Evolutionary conservation across 2,113 vertebrate species (phyloP).

Genomic region (Carettochelys insculpta): DNA sequence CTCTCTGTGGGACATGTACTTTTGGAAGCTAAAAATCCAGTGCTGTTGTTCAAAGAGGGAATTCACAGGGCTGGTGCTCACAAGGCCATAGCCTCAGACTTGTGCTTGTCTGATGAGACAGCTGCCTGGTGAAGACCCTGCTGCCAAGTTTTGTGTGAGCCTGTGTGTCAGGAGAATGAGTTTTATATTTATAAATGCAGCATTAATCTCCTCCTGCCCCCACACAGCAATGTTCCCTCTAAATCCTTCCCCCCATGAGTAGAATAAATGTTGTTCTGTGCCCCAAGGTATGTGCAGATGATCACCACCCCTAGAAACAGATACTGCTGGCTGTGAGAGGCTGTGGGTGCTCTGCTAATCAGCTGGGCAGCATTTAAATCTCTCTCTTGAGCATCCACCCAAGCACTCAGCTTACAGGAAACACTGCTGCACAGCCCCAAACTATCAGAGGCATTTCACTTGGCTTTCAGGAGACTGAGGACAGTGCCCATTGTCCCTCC

Average conservation of each 20-base stretch:
- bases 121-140: background rate
- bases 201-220: too few relatives aligned
- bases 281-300: too few relatives aligned
- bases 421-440: background rate
- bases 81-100: background rate
- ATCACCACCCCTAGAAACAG: too few relatives aligned
- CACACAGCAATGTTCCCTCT: too few relatives aligned
- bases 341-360: too few relatives aligned
- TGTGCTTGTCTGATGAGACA: background rate
- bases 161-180: background rate
- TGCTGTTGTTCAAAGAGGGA: background rate
- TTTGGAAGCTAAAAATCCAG: rapidly evolving
- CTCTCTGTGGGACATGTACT: rapidly evolving
- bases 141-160: background rate
- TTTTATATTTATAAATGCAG: background rate
- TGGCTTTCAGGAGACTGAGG: background rate
- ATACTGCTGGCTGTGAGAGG: too few relatives aligned
- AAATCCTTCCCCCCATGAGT: too few relatives aligned
- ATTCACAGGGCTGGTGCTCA: background rate
- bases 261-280: too few relatives aligned
- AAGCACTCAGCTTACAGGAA: too few relatives aligned
- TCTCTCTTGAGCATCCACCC: too few relatives aligned
- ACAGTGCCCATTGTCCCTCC: background rate
- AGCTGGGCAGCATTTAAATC: too few relatives aligned
- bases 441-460: background rate